A percentile compares a stretch with the other conserved stretches of the same genome.
Evolutionary conservation across 2,113 vertebrate species (phyloP).

Genomic region (Columba livia): DNA sequence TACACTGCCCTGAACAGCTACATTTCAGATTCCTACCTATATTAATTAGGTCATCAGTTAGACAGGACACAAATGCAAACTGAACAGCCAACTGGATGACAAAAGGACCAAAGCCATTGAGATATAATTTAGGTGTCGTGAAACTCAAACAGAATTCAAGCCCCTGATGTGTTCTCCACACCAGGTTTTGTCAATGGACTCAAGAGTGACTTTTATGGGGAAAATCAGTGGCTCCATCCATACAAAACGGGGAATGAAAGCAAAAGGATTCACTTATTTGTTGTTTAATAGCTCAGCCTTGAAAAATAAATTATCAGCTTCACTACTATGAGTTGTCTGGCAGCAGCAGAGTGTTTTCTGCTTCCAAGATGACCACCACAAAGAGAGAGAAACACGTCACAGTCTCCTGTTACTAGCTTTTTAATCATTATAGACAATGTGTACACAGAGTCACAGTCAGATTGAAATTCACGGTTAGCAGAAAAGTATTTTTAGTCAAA

Average conservation of each 20-base stretch:
- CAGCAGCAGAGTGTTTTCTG: background rate
- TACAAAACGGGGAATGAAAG: background rate
- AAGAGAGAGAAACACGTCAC: background rate
- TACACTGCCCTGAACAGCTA: background rate
- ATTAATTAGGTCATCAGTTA: background rate
- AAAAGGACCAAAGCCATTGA: background rate
- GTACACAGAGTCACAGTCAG: background rate
- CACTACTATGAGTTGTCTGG: background rate
- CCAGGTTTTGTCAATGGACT: background rate
- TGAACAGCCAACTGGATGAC: background rate
- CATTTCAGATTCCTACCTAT: background rate
- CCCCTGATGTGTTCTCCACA: background rate
- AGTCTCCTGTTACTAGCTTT: background rate
- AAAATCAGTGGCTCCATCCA: background rate
- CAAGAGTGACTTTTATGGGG: background rate
- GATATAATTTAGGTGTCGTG: background rate
- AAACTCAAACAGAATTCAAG: background rate
- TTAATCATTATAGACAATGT: background rate
- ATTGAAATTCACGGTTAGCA: background rate
- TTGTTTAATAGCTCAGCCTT: background rate
- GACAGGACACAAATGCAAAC: background rate
- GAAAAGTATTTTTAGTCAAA: background rate
- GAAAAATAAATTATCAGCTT: background rate
- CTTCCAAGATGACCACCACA: background rate
- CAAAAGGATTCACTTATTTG: background rate